Base-by-base conservation (phyloP, 2,888 invertebrate species). In the Athalia rosae region DNA sequence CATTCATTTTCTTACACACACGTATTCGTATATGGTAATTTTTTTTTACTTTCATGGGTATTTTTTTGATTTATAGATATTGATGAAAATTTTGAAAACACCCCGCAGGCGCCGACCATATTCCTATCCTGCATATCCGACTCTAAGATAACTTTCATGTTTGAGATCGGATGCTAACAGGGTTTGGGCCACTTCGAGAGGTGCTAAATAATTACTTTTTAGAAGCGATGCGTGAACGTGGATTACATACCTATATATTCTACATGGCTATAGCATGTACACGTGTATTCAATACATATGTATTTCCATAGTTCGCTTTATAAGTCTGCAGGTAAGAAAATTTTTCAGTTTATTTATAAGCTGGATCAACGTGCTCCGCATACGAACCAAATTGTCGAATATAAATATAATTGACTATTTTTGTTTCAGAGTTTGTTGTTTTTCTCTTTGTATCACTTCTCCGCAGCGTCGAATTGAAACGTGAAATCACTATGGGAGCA, bases 161-260 rank as follows among this genome's bases (percentile, higher is more conserved):
- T 77, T 77, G 77, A 71, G 59, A 76, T 66, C 63, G 61, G 62
- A 82, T 81, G 85, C 79, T 82, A 84, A 85, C 79, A 81, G 78
- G 76, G 50, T 48, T 66, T 80, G 76, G 81, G 80, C 77, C 77
- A 76, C 78, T 79, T 78, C 78, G 73, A 61, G 61, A 85, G 82
- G 83, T 81, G 85, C 76, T 85, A 84, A 85, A 81, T 84, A 84
- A 84, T 83, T 71, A 82, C 82, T 79, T 79, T 80, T 84, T 83
- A 82, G 78, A 74, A 81, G 76, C 53, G 76, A 66, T 61, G 74
- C 74, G 74, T 48, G 74, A 74, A 74, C 74, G 61, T 28, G 28
- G 28, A 28, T 28, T 28, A 28, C 28, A 28, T 28, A 28, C 28
- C 28, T 28, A 28, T 28, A 28, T 28, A 28, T 28, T 28, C 28